phyloP scores from a whole-genome alignment of 2,888 invertebrate species.

The Pseudoips prasinana region DNA sequence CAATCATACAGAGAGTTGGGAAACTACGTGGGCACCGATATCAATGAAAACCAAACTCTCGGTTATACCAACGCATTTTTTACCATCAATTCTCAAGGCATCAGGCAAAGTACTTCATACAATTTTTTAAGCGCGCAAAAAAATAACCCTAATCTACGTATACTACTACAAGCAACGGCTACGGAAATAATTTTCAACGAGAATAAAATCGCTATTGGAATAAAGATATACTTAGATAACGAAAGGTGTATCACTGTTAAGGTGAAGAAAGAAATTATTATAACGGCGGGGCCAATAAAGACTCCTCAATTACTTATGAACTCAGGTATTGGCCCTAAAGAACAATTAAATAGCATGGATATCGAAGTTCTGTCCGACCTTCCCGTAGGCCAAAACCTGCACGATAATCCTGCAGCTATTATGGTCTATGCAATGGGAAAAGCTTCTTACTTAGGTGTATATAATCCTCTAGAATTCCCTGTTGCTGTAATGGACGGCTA shows the following conservation, averaged over 20 bases:
- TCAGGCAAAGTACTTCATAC: slow-evolving; percentile 66
- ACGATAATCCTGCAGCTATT: slow-evolving; percentile 56
- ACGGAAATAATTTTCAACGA: slow-evolving; percentile 71
- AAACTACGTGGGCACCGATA: slow-evolving; percentile 43
- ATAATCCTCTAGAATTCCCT: slow-evolving; percentile 40
- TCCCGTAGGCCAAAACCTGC: slow-evolving; percentile 67
- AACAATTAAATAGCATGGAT: slow-evolving; percentile 45
- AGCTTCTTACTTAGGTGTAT: slow-evolving; percentile 42
- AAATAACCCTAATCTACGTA: slow-evolving; percentile 44
- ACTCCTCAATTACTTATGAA: slow-evolving; percentile 69
- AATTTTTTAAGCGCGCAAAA: slow-evolving; percentile 59
- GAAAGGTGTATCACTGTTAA: slow-evolving; percentile 36
- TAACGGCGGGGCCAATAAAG: slow-evolving; percentile 67
- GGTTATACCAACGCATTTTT: slow-evolving; percentile 66
- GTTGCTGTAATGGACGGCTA: slow-evolving; percentile 32
- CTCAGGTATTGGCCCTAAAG: slow-evolving; percentile 69
- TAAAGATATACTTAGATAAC: slow-evolving; percentile 46
- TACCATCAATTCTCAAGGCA: slow-evolving; percentile 55
- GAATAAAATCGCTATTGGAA: slow-evolving; percentile 58
- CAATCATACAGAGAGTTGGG: slow-evolving; percentile 65
- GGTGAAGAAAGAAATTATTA: slow-evolving; percentile 64
- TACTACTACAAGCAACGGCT: slow-evolving; percentile 66
- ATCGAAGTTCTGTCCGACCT: slow-evolving; percentile 56
- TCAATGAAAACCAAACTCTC: slow-evolving; percentile 52
- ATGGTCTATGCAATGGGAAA: slow-evolving; percentile 35